A percentile compares a stretch with the other conserved stretches of the same genome.
Evolutionary conservation across 2,113 vertebrate species (phyloP).

Genomic region (Cyphomyrus discorhynchus): DNA sequence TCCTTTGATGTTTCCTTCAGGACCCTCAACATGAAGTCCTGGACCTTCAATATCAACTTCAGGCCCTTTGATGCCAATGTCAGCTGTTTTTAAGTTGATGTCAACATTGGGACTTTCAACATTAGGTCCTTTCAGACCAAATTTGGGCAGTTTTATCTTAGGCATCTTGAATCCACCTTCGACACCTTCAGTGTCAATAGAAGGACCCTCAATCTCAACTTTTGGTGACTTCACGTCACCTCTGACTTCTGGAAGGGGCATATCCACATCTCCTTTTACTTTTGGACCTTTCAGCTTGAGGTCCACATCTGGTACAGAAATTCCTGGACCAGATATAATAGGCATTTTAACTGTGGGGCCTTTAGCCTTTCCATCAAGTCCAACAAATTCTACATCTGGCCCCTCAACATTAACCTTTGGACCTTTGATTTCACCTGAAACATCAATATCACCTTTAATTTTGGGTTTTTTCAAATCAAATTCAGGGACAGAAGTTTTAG

Average conservation of each 20-base stretch:
- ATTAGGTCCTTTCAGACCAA: slow-evolving; percentile 25
- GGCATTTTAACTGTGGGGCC: slow-evolving; percentile 56
- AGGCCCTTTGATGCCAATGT: slow-evolving; percentile 37
- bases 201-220: slow-evolving; percentile 27
- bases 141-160: slow-evolving; percentile 53
- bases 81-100: slow-evolving; percentile 36
- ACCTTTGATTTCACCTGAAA: slow-evolving; percentile 34
- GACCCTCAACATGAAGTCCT: slow-evolving; percentile 39
- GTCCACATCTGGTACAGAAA: background rate
- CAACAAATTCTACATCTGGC: slow-evolving; percentile 46
- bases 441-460: slow-evolving; percentile 38
- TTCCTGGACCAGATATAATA: slow-evolving; percentile 30
- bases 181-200: slow-evolving; percentile 31
- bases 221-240: slow-evolving; percentile 37
- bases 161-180: slow-evolving; percentile 56
- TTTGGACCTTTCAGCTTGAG: slow-evolving; percentile 57
- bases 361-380: slow-evolving; percentile 49
- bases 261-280: slow-evolving; percentile 28
- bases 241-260: no score
- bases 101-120: slow-evolving; percentile 34
- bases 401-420: slow-evolving; percentile 52
- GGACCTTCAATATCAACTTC: slow-evolving; percentile 47
- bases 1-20: slow-evolving; percentile 34
- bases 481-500: slow-evolving; percentile 37
- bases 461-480: slow-evolving; percentile 50